Conservation (phyloP, 2,888 invertebrate genomes). For the Graphium colonna region DNA sequence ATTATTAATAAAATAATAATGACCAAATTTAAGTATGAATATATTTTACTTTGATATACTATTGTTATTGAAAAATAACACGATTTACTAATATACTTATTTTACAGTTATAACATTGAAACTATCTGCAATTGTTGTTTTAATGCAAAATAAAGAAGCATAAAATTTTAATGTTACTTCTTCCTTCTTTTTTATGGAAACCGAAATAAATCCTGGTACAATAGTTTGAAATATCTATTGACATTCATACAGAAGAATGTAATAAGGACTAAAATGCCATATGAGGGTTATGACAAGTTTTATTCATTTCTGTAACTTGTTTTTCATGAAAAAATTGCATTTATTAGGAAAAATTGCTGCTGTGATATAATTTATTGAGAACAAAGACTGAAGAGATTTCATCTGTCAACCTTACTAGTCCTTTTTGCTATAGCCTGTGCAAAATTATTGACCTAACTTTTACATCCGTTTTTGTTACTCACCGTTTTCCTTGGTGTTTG, state of each 20-base stretch:
- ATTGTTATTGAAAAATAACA: too few relatives aligned
- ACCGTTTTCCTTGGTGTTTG: conserved; percentile 76
- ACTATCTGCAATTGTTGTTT: too few relatives aligned
- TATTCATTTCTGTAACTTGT: not conserved
- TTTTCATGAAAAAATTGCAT: not conserved
- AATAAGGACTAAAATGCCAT: not conserved
- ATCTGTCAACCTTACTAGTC: conserved; percentile 21
- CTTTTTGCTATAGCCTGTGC: conserved; percentile 20
- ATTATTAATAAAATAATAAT: too few relatives aligned
- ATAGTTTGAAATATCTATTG: too few relatives aligned
- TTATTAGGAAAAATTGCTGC: not conserved
- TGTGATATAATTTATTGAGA: conserved; percentile 1
- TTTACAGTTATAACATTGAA: too few relatives aligned
- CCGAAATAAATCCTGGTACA: too few relatives aligned
- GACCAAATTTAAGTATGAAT: too few relatives aligned
- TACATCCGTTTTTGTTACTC: conserved; percentile 47
- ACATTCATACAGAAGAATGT: not conserved
- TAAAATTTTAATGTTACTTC: too few relatives aligned
- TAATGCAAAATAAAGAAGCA: too few relatives aligned
- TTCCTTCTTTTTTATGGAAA: too few relatives aligned
- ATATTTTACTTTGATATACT: too few relatives aligned
- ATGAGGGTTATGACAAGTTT: not conserved
- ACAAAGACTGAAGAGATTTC: conserved; percentile 19
- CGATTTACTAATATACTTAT: too few relatives aligned
- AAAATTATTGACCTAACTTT: conserved; percentile 37